Evolutionary conservation across 1,140 invertebrate genomes (phyloP), one percentile per base, ranked within the genome.

Genomic region (Cryptotermes secundus): DNA sequence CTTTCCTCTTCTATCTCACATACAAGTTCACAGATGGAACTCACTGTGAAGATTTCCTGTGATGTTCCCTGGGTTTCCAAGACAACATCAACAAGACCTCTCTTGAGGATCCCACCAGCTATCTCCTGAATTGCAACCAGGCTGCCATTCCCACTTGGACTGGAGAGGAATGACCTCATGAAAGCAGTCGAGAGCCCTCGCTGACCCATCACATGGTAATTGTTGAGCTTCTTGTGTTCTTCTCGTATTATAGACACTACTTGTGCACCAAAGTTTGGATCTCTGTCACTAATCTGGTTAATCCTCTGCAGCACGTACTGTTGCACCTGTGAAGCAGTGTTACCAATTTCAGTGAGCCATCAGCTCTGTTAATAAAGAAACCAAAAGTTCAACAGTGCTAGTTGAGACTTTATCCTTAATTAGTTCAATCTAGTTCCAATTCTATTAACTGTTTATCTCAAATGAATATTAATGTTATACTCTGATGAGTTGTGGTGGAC

Each of bases 111-210:
- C 34, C 95, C 95, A 53, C 92, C 91, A 26, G 91, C 92, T 2
- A 96, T 94, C 89, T 96, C 95, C 88, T 96, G 94, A n/a, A 95
- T 90, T 10, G 95, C 94, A 0, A 95, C 89, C 22, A 97, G 90
- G 3, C 92, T 92, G 38, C 95, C 95, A 85, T 96, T 96, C 38
- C 91, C 92, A 80, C 92, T 92, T 0, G 89, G 86, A 19, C 92
- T 92, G 35, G 88, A 89, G 14, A 94, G 90, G 24, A 95, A 93
- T 2, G 88, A 89, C 81, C 95, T 91, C 0, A 91, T 92, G 79
- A 96, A 93, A 2, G 94, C 94, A 0, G 94, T 95, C 22, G 95
- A 95, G 0, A 96, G 89, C 24, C 95, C 95, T 87, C 91, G 92
- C 84, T 93, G 93, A 26, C 92, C 91, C 83, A 95, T 88, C 34